A percentile compares a stretch with the other conserved stretches of the same genome.
phyloP scores from a whole-genome alignment of 2,797 vertebrate genomes.

The Karalla daura region DNA sequence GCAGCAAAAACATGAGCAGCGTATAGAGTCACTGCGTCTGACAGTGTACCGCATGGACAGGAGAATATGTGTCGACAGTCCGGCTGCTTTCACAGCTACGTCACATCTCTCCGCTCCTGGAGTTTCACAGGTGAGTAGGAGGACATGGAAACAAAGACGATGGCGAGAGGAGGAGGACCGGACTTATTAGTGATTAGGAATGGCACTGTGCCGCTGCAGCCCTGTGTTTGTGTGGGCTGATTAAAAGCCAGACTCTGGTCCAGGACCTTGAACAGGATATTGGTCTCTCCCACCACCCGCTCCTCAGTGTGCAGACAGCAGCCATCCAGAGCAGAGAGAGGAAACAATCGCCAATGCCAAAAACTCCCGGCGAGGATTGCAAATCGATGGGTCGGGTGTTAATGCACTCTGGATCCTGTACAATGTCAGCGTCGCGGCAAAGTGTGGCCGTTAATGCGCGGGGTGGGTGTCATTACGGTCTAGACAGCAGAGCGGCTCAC shows the following conservation, averaged over 20 bases:
- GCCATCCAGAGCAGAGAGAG: not conserved
- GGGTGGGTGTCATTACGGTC: constrained; percentile 5
- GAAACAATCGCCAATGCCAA: not conserved
- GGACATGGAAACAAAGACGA: too few relatives aligned
- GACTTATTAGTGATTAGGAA: too few relatives aligned
- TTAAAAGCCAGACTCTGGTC: not conserved
- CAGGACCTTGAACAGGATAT: constrained; percentile 1
- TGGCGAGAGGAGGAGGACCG: not conserved
- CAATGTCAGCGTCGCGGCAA: not conserved
- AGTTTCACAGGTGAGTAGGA: too few relatives aligned
- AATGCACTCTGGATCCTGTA: not conserved
- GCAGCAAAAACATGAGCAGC: not conserved
- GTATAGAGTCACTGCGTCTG: not conserved
- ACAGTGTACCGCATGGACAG: not conserved
- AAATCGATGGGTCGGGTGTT: not conserved
- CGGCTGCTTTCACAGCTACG: constrained; percentile 1
- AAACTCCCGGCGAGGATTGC: not conserved
- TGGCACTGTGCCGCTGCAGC: not conserved
- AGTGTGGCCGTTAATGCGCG: not conserved
- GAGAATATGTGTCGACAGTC: not conserved
- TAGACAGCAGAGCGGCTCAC: constrained; percentile 3
- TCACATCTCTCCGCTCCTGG: not conserved
- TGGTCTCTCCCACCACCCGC: too few relatives aligned
- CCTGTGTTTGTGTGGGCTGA: not conserved
- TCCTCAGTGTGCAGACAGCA: not conserved